A percentile compares a stretch with the other conserved stretches of the same genome.
Evolutionary conservation across 2,888 invertebrate genomes (phyloP).

Genomic region (Auanema freiburgensis): DNA sequence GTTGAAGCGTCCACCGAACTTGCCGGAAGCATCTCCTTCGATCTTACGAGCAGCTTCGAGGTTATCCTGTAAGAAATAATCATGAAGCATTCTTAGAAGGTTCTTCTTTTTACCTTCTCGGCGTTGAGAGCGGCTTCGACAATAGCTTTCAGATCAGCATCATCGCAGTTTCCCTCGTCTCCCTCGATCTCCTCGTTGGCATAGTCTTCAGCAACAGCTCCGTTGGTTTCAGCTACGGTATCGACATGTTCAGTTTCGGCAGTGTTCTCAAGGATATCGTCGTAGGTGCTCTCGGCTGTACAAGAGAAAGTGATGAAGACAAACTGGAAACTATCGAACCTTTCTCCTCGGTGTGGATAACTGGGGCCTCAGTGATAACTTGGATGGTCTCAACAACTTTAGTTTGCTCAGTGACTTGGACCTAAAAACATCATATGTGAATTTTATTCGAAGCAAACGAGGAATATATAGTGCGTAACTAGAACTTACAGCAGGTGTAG

Average conservation of each 20-base stretch:
- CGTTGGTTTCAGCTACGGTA: constrained; percentile 36
- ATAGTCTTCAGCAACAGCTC: constrained; percentile 30
- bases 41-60: constrained; percentile 61
- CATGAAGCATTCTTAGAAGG: background rate
- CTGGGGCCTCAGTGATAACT: constrained; percentile 15
- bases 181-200: constrained; percentile 33
- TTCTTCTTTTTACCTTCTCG: constrained; percentile 27
- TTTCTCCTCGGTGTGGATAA: constrained; percentile 13
- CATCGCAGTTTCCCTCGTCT: constrained; percentile 59
- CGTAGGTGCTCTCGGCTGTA: constrained; percentile 48
- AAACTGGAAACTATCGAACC: constrained; percentile 1
- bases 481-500: constrained; percentile 2
- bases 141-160: constrained; percentile 54
- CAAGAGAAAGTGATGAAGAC: background rate
- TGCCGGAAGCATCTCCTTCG: constrained; percentile 55
- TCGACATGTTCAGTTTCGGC: constrained; percentile 8
- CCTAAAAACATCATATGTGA: background rate
- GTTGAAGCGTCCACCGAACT: constrained; percentile 63
- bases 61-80: constrained; percentile 52
- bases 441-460: background rate
- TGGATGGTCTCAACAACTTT: constrained; percentile 22
- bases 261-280: constrained; percentile 48
- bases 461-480: background rate
- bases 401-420: background rate
- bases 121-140: constrained; percentile 41